Evolutionary conservation across 2,888 invertebrate genomes (phyloP).

Genomic region (Ischnus inquisitorius): DNA sequence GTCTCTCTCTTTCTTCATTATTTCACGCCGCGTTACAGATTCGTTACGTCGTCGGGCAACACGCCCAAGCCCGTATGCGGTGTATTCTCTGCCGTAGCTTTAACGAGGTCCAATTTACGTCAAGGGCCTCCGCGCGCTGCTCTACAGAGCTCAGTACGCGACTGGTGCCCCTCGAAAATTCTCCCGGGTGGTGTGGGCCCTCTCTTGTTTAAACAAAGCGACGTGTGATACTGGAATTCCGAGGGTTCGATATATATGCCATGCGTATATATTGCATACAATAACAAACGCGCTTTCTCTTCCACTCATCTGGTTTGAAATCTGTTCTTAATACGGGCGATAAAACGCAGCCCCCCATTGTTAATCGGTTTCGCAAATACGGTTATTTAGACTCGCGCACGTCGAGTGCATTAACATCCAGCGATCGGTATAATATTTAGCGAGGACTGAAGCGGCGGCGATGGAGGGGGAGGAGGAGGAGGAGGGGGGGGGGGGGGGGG

Average conservation of each 20-base stretch:
- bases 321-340: slow-evolving; percentile 20
- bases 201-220: slow-evolving; percentile 46
- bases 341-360: slow-evolving; percentile 28
- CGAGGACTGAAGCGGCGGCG: slow-evolving; percentile 33
- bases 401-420: slow-evolving; percentile 52
- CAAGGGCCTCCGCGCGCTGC: slow-evolving; percentile 43
- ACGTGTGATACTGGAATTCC: slow-evolving; percentile 24
- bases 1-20: slow-evolving; percentile 65
- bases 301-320: slow-evolving; percentile 4
- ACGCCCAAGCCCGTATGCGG: slow-evolving; percentile 57
- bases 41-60: slow-evolving; percentile 67
- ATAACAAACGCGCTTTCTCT: slow-evolving; percentile 12
- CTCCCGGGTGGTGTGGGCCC: slow-evolving; percentile 11
- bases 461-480: too few species aligned
- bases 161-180: slow-evolving; percentile 50
- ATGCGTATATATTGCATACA: neutral
- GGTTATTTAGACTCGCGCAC: slow-evolving; percentile 56
- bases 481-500: too few species aligned
- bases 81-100: slow-evolving; percentile 58
- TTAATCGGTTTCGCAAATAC: slow-evolving; percentile 47
- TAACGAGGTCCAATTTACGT: slow-evolving; percentile 68
- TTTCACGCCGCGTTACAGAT: slow-evolving; percentile 67
- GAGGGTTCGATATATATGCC: slow-evolving; percentile 12
- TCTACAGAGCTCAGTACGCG: slow-evolving; percentile 49
- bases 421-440: slow-evolving; percentile 60